Conservation (phyloP, 2,888 invertebrate genomes). For the Eupsilia transversa region DNA sequence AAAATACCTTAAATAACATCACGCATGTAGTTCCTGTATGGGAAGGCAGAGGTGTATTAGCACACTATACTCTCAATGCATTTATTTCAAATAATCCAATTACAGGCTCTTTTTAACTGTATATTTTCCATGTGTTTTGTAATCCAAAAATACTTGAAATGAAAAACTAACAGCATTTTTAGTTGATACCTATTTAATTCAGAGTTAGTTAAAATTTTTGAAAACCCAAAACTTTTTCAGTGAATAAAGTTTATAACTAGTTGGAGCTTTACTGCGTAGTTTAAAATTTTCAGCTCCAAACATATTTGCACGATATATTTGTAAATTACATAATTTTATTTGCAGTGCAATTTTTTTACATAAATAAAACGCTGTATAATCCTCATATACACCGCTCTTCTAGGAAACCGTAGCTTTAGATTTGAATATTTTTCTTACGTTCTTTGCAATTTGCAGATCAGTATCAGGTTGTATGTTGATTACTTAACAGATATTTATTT, state of each 20-base stretch:
- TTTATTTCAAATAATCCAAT: too few relatives aligned
- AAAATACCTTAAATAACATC: not conserved
- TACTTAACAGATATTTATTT: too few relatives aligned
- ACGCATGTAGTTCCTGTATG: not conserved
- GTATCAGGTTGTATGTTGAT: too few relatives aligned
- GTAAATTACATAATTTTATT: not conserved
- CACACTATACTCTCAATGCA: not conserved
- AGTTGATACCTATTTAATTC: not conserved
- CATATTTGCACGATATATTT: constrained; percentile 4
- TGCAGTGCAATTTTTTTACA: not conserved
- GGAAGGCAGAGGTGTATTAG: not conserved
- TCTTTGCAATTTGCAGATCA: too few relatives aligned
- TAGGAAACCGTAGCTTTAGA: too few relatives aligned
- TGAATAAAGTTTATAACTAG: constrained; percentile 9
- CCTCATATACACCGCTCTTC: not conserved
- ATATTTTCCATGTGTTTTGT: not conserved
- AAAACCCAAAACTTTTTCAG: constrained; percentile 18
- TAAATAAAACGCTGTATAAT: not conserved
- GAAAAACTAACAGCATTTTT: not conserved
- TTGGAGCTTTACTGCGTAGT: constrained; percentile 6
- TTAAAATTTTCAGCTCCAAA: not conserved
- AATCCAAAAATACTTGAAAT: not conserved
- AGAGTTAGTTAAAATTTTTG: not conserved
- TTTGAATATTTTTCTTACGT: too few relatives aligned
- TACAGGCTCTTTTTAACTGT: too few relatives aligned